A percentile compares a stretch with the other conserved stretches of the same genome.
These are phyloP conservation scores for Orbicella faveolata DNA, from an alignment of 64 coral and sea anemone genomes.

Conservation along the genomic window DNA sequence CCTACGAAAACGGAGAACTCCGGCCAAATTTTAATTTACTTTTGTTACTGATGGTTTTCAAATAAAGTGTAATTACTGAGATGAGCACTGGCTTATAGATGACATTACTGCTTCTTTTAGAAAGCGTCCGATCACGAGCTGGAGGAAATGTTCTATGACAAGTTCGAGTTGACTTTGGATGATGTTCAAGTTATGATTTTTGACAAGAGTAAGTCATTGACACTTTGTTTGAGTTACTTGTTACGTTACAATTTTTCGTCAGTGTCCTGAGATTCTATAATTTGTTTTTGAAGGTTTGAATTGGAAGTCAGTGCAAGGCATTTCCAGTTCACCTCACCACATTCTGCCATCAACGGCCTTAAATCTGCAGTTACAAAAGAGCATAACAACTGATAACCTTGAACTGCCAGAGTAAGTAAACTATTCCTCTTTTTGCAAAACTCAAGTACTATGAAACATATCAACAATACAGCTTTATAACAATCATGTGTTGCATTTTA, in stretches of 20 bases:
- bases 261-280: too few species aligned
- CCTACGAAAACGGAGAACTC: too few species aligned
- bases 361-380: slow-evolving; percentile 60
- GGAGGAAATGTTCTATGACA: slow-evolving; percentile 90
- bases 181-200: slow-evolving; percentile 89
- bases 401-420: slow-evolving; percentile 87
- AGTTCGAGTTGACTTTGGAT: slow-evolving; percentile 78
- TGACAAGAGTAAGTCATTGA: slow-evolving; percentile 55
- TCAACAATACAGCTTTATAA: too few species aligned
- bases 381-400: slow-evolving; percentile 68
- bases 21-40: too few species aligned
- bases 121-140: slow-evolving; percentile 67
- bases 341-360: slow-evolving; percentile 79
- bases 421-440: too few species aligned
- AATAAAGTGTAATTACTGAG: too few species aligned
- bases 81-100: too few species aligned
- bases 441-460: too few species aligned
- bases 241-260: too few species aligned
- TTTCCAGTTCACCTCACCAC: slow-evolving; percentile 60
- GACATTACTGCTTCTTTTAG: slow-evolving; percentile 13
- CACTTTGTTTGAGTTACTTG: too few species aligned
- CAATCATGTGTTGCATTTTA: too few species aligned
- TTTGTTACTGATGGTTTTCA: too few species aligned
- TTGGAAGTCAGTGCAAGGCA: slow-evolving; percentile 61
- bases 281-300: slow-evolving; percentile 58